These are phyloP conservation scores for Mesocentrotus franciscanus DNA, from an alignment of 53 echinoderm and acorn worm species.

Conservation along the genomic window DNA sequence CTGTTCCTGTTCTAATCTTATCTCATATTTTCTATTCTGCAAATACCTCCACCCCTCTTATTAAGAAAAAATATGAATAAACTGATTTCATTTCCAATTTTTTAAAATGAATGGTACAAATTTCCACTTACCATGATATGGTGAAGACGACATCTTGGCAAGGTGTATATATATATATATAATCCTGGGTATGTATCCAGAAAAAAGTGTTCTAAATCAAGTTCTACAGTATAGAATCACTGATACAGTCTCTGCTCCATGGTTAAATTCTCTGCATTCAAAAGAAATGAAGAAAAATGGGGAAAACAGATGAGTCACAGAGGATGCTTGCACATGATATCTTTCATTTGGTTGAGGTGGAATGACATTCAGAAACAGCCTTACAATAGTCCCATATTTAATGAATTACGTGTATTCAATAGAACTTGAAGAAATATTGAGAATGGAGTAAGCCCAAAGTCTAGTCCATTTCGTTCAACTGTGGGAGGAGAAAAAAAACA, in stretches of 20 bases:
- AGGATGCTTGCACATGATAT: background rate
- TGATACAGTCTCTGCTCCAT: background rate
- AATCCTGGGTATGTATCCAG: slow-evolving; percentile 35
- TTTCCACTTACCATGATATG: slow-evolving; percentile 23
- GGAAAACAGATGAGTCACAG: background rate
- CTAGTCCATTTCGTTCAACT: too few relatives aligned
- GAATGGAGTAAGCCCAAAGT: too few relatives aligned
- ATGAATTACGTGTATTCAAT: too few relatives aligned
- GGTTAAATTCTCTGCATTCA: background rate
- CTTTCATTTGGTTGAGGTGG: too few relatives aligned
- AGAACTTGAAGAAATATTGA: too few relatives aligned
- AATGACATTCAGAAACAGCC: background rate
- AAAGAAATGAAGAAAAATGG: background rate
- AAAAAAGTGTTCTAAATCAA: background rate
- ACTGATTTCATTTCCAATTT: background rate
- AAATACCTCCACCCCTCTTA: background rate
- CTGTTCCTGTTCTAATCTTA: too few relatives aligned
- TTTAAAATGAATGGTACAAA: background rate
- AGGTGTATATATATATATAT: background rate
- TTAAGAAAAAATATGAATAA: too few relatives aligned
- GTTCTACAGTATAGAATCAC: background rate
- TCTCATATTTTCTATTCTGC: too few relatives aligned
- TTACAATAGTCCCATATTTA: too few relatives aligned
- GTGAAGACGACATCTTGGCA: slow-evolving; percentile 39
- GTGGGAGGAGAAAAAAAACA: too few relatives aligned